phyloP scores from a whole-genome alignment of 2,888 invertebrate genomes.

The Heteromurus nitidus region DNA sequence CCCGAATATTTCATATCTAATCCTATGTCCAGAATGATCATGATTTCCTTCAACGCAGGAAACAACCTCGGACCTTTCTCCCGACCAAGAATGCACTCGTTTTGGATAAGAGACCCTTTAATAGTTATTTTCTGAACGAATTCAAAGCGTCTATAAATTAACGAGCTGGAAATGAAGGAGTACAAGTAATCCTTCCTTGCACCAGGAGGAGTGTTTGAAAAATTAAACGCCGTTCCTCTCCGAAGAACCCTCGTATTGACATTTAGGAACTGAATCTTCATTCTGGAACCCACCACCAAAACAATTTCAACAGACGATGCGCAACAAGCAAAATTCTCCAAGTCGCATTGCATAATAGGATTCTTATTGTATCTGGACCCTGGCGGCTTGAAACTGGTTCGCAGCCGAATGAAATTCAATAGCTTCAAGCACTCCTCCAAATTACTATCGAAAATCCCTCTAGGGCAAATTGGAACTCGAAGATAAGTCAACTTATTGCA shows the following conservation, averaged over 20 bases:
- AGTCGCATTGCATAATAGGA: constrained; percentile 25
- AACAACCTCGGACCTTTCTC: constrained; percentile 44
- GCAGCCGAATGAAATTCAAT: constrained; percentile 16
- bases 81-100: constrained; percentile 52
- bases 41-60: constrained; percentile 40
- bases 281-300: constrained; percentile 33
- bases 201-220: background rate
- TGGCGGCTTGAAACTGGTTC: too few relatives aligned
- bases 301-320: constrained; percentile 31
- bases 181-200: constrained; percentile 26
- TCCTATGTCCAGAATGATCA: constrained; percentile 44
- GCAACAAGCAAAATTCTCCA: constrained; percentile 23
- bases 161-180: constrained; percentile 38
- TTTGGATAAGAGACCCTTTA: constrained; percentile 52
- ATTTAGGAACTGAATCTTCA: constrained; percentile 45
- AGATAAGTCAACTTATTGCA: background rate
- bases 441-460: constrained; percentile 19
- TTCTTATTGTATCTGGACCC: background rate
- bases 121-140: constrained; percentile 21
- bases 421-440: constrained; percentile 52
- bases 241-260: constrained; percentile 43
- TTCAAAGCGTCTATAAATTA: constrained; percentile 30
- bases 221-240: constrained; percentile 18
- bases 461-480: constrained; percentile 33
- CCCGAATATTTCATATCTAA: constrained; percentile 6